These are phyloP conservation scores for Halocaridina rubra DNA, from an alignment of 2,888 invertebrate species.

Conservation along the genomic window DNA sequence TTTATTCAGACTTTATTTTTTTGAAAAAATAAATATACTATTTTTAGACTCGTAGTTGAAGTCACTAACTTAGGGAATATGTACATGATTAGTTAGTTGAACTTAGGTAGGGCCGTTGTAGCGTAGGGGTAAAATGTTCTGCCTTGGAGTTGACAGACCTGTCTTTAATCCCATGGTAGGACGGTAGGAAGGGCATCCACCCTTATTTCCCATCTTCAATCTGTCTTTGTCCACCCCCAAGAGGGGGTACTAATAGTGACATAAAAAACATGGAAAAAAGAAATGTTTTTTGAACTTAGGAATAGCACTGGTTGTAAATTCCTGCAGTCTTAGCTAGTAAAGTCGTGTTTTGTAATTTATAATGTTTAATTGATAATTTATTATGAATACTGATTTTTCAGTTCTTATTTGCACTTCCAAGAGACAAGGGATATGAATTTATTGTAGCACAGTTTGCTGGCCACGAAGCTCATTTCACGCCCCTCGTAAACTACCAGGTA, in stretches of 20 bases:
- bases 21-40: neutral
- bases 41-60: neutral
- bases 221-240: too few relatives aligned
- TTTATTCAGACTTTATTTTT: neutral
- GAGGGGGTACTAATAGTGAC: too few relatives aligned
- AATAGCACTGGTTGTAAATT: too few relatives aligned
- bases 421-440: constrained; percentile 87
- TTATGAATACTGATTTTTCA: too few relatives aligned
- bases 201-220: too few relatives aligned
- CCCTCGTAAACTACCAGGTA: constrained; percentile 85
- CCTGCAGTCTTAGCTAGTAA: too few relatives aligned
- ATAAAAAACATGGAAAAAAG: too few relatives aligned
- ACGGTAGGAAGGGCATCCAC: too few relatives aligned
- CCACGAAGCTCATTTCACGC: constrained; percentile 84
- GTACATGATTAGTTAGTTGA: neutral
- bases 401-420: constrained; percentile 84
- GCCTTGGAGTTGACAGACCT: too few relatives aligned
- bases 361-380: neutral
- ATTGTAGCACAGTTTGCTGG: constrained; percentile 81
- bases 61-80: neutral
- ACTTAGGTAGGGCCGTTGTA: neutral
- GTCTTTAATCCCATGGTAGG: too few relatives aligned
- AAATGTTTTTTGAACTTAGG: too few relatives aligned
- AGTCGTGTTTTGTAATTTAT: neutral
- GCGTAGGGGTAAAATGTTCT: neutral